Evolutionary conservation across 2,888 invertebrate species (phyloP), one percentile per base, ranked within the genome.

Genomic region (Eupithecia pulchellata): DNA sequence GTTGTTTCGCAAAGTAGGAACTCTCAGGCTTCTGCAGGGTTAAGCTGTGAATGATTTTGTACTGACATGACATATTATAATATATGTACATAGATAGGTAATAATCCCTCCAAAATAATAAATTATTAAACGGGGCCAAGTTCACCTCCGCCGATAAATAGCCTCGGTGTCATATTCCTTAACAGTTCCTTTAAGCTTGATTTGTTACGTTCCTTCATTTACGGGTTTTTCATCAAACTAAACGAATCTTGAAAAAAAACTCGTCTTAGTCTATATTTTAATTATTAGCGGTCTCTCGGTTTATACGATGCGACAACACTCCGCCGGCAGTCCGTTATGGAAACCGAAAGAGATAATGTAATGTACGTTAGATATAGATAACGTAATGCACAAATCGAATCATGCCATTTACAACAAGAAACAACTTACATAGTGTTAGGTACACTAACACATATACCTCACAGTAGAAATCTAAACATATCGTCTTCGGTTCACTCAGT

Each of bases 401-500:
- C 42, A 47, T 47, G 20, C 20, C 20, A 20, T 20, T 47, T 47
- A 20, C 1, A 47, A 47, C 47, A 47, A 47, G 47, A 47, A 47
- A 20, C 47, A 11, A 8, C 47, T n/a, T 39, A 52, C 11, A n/a
- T n/a, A n/a, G n/a, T n/a, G n/a, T n/a, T n/a, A n/a, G n/a, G n/a
- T n/a, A n/a, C n/a, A n/a, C 20, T 52, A 36, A 52, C 17, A 60
- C 11, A 20, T 6, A 20, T 47, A 20, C 42, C n/a, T 47, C 20
- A 52, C 52, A 52, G 52, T 52, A 52, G 2, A 52, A 52, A 60
- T 29, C 32, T 5, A 36, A 36, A 25, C 20, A 32, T n/a, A 34
- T 11, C 29, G 58, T 61, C 57, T 20, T 32, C 25, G 14, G 34
- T 60, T 30, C 32, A 60, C 30, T 60, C 60, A 20, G 36, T 61